phyloP scores from a whole-genome alignment of 2,797 vertebrate genomes.

The Pempheris klunzingeri region DNA sequence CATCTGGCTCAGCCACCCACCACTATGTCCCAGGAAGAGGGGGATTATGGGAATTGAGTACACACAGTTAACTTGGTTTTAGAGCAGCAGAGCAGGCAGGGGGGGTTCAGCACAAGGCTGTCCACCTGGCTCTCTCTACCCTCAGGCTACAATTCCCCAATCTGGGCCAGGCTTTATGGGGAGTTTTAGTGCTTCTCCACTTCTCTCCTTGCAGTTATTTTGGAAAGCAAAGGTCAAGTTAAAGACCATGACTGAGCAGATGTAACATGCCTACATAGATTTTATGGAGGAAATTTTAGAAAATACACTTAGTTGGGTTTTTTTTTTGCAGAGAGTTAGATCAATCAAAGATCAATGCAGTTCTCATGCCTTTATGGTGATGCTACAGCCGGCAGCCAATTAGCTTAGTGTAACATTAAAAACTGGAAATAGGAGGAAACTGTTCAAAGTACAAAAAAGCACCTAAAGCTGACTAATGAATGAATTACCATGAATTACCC shows the following conservation, averaged over 20 bases:
- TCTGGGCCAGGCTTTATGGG: slow-evolving; percentile 58
- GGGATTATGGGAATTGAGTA: slow-evolving; percentile 66
- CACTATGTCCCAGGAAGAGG: slow-evolving; percentile 55
- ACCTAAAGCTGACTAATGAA: background rate
- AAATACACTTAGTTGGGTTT: background rate
- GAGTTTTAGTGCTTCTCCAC: slow-evolving; percentile 54
- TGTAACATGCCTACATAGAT: slow-evolving; percentile 19
- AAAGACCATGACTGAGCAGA: slow-evolving; percentile 60
- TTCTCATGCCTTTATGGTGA: background rate
- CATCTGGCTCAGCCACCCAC: slow-evolving; percentile 73
- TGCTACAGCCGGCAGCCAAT: background rate
- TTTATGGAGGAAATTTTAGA: slow-evolving; percentile 2
- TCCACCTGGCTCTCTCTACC: slow-evolving; percentile 73
- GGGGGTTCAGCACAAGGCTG: slow-evolving; percentile 52
- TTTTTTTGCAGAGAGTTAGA: background rate
- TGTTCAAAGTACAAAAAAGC: background rate
- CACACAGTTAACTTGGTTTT: slow-evolving; percentile 66
- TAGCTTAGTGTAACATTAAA: slow-evolving; percentile 8
- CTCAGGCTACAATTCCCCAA: slow-evolving; percentile 60
- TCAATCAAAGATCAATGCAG: background rate
- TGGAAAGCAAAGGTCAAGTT: slow-evolving; percentile 69
- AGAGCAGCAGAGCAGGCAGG: slow-evolving; percentile 46
- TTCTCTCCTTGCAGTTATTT: slow-evolving; percentile 44
- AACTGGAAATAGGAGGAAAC: background rate
- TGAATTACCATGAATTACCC: too few species aligned